Conservation (phyloP, 2,888 invertebrate species). For the Tillus elongatus region DNA sequence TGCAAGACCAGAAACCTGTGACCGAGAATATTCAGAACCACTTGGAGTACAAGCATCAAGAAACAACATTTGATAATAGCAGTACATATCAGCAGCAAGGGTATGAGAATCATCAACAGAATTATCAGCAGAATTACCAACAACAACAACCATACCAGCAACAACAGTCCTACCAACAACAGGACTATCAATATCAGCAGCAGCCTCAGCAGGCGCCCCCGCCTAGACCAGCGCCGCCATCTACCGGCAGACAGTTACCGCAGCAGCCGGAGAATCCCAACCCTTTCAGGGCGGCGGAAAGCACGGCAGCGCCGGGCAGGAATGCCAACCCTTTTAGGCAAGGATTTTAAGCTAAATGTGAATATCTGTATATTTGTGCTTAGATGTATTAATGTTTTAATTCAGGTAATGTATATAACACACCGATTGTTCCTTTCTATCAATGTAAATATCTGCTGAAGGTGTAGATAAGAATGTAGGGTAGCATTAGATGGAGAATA, state of each 20-base stretch:
- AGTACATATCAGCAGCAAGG: slow-evolving; percentile 36
- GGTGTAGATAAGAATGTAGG: no score
- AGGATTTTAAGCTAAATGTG: slow-evolving; percentile 48
- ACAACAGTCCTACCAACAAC: slow-evolving; percentile 24
- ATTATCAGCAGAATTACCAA: slow-evolving; percentile 36
- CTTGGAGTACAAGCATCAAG: slow-evolving; percentile 60
- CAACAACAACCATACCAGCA: slow-evolving; percentile 42
- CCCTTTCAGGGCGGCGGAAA: slow-evolving; percentile 41
- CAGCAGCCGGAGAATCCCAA: slow-evolving; percentile 36
- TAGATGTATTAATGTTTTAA: slow-evolving; percentile 10
- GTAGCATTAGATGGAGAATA: no score
- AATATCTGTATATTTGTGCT: slow-evolving; percentile 26
- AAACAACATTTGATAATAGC: slow-evolving; percentile 56
- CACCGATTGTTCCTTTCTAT: slow-evolving; percentile 34
- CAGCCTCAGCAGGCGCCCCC: slow-evolving; percentile 44
- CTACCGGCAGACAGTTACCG: slow-evolving; percentile 30
- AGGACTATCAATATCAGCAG: slow-evolving; percentile 29
- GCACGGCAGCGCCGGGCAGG: slow-evolving; percentile 41
- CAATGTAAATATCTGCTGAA: slow-evolving; percentile 31
- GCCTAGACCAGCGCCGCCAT: slow-evolving; percentile 40
- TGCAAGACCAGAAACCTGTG: slow-evolving; percentile 79
- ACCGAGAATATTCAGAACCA: slow-evolving; percentile 71
- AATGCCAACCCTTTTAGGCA: slow-evolving; percentile 73
- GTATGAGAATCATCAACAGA: slow-evolving; percentile 42
- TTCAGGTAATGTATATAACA: slow-evolving; percentile 33